Percentiles rank a stretch among this genome's conserved stretches.
Evolutionary conservation across 2,113 vertebrate species (phyloP).

Genomic region (Dipodomys spectabilis): DNA sequence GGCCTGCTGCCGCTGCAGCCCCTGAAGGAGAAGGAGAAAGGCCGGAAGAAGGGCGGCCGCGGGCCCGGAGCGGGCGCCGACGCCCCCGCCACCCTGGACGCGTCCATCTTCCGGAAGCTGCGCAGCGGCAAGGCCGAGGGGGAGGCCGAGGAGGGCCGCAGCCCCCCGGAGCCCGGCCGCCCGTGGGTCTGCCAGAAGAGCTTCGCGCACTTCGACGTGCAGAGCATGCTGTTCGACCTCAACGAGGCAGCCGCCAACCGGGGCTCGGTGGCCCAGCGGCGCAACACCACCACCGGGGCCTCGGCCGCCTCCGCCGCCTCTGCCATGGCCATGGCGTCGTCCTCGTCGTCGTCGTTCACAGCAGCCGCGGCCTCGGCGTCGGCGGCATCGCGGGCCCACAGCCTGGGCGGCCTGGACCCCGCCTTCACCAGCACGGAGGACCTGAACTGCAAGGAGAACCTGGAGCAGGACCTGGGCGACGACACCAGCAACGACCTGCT

Average conservation of each 20-base stretch:
- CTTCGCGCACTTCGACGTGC: slow-evolving; percentile 94
- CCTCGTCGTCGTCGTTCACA: slow-evolving; percentile 74
- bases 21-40: slow-evolving; percentile 84
- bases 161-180: slow-evolving; percentile 73
- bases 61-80: slow-evolving; percentile 79
- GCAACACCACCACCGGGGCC: slow-evolving; percentile 94
- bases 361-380: slow-evolving; percentile 82
- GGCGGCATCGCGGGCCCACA: slow-evolving; percentile 77
- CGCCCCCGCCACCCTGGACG: slow-evolving; percentile 70
- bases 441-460: slow-evolving; percentile 87
- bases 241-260: slow-evolving; percentile 88
- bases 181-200: slow-evolving; percentile 92
- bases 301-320: slow-evolving; percentile 91
- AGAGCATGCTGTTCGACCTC: slow-evolving; percentile 95
- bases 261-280: slow-evolving; percentile 86
- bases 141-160: slow-evolving; percentile 79
- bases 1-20: slow-evolving; percentile 22
- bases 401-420: slow-evolving; percentile 81
- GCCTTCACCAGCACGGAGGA: slow-evolving; percentile 92
- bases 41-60: slow-evolving; percentile 88
- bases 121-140: slow-evolving; percentile 86
- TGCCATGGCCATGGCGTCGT: slow-evolving; percentile 77
- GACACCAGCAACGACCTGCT: slow-evolving; percentile 90
- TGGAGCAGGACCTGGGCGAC: slow-evolving; percentile 87
- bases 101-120: slow-evolving; percentile 93